Evolutionary conservation across 2,888 invertebrate genomes (phyloP).

Genomic region (Melipona bicolor): DNA sequence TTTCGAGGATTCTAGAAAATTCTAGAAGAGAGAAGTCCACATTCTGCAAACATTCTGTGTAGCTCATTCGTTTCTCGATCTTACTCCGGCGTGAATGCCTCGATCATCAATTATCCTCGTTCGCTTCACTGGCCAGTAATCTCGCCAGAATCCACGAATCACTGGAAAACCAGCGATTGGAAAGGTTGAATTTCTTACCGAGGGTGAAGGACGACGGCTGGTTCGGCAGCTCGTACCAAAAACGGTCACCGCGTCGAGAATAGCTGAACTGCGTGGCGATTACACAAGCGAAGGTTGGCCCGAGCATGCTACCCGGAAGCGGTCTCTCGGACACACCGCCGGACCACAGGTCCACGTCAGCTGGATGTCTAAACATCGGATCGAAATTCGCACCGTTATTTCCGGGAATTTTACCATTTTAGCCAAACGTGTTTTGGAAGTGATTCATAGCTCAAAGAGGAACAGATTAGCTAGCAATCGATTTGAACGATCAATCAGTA

Average conservation of each 20-base stretch:
- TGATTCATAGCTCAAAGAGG: neutral
- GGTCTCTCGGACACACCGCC: slow-evolving; percentile 97
- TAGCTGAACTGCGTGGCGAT: slow-evolving; percentile 97
- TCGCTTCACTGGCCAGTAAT: neutral
- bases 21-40: too few species aligned
- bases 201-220: slow-evolving; percentile 95
- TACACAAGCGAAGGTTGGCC: slow-evolving; percentile 97
- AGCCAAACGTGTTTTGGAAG: neutral
- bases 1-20: too few species aligned
- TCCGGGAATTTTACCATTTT: slow-evolving; percentile 13
- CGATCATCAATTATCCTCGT: neutral
- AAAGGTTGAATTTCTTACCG: slow-evolving; percentile 79
- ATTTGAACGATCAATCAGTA: slow-evolving; percentile 19
- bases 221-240: slow-evolving; percentile 97
- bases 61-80: neutral
- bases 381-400: slow-evolving; percentile 37
- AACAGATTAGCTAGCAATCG: neutral
- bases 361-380: slow-evolving; percentile 88
- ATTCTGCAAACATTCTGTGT: too few species aligned
- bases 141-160: neutral
- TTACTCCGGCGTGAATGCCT: neutral
- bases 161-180: slow-evolving; percentile 33
- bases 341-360: slow-evolving; percentile 97
- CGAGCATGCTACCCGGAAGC: slow-evolving; percentile 95
- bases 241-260: slow-evolving; percentile 94